phyloP scores from a whole-genome alignment of 2,113 vertebrate species.

The Platysteira castanea region DNA sequence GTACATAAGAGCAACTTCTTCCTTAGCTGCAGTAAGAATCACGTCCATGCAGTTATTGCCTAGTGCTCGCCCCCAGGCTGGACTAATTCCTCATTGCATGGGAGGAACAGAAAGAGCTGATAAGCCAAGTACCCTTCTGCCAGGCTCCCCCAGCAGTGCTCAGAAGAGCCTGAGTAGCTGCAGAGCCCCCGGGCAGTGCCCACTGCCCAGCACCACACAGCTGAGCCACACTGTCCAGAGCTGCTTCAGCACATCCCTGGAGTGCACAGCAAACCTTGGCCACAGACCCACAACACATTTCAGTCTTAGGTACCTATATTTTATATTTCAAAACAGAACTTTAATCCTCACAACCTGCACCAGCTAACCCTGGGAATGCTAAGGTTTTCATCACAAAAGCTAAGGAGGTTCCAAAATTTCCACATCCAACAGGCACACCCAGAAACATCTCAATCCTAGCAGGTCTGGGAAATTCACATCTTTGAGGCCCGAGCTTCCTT shows the following conservation, averaged over 20 bases:
- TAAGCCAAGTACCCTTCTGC: not conserved
- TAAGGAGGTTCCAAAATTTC: not conserved
- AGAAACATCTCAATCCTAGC: not conserved
- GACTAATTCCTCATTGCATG: rapidly evolving
- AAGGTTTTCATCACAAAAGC: not conserved
- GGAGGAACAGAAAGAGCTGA: not conserved
- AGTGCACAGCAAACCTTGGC: not conserved
- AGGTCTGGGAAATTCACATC: not conserved
- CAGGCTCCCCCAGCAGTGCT: not conserved
- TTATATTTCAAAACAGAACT: not conserved
- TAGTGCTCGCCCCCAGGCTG: not conserved
- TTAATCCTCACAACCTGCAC: not conserved
- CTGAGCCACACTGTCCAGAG: not conserved
- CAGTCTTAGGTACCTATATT: not conserved
- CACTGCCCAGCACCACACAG: rapidly evolving
- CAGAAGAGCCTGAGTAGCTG: not conserved
- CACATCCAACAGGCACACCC: not conserved
- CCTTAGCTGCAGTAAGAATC: not conserved
- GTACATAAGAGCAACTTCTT: not conserved
- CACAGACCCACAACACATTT: not conserved
- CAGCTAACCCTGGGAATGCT: not conserved
- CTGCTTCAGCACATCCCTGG: not conserved
- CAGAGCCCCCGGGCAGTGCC: not conserved
- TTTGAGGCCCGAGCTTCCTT: not conserved
- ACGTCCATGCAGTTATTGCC: not conserved